These are phyloP conservation scores for Tridacna gigas DNA, from an alignment of 2,888 invertebrate genomes.

Conservation along the genomic window DNA sequence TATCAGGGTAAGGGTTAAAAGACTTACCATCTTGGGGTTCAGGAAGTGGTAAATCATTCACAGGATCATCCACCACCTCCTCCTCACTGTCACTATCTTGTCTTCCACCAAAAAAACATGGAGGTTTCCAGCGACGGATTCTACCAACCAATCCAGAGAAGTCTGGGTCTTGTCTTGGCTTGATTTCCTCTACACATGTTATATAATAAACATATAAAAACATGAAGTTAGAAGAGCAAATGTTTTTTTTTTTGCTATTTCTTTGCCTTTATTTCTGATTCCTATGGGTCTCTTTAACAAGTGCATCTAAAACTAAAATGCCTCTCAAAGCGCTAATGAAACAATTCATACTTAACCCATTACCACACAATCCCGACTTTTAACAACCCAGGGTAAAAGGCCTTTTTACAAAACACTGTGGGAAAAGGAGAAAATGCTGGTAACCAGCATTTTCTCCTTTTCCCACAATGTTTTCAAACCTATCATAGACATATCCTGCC, in stretches of 20 bases:
- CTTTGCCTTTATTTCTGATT: too few species aligned
- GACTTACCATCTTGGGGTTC: slow-evolving; percentile 6
- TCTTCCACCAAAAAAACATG: slow-evolving; percentile 69
- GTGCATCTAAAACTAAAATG: too few species aligned
- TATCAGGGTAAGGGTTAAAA: too few species aligned
- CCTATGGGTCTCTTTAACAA: too few species aligned
- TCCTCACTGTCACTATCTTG: slow-evolving; percentile 67
- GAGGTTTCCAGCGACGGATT: slow-evolving; percentile 74
- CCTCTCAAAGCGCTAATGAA: too few species aligned
- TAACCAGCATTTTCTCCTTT: not conserved
- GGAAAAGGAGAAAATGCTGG: not conserved
- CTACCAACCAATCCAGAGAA: slow-evolving; percentile 70
- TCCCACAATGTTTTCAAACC: not conserved
- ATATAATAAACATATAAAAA: not conserved
- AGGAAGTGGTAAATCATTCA: slow-evolving; percentile 29
- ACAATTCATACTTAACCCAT: too few species aligned
- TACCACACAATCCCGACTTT: too few species aligned
- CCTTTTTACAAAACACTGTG: not conserved
- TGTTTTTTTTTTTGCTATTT: too few species aligned
- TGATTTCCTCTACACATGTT: slow-evolving; percentile 49
- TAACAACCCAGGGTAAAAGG: too few species aligned
- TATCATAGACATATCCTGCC: too few species aligned
- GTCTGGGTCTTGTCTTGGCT: slow-evolving; percentile 68
- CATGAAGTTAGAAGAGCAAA: not conserved
- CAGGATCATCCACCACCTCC: slow-evolving; percentile 43